Evolutionary conservation across 1,140 invertebrate genomes (phyloP), one percentile per base, ranked within the genome.

Genomic region (Sycobia sp.): DNA sequence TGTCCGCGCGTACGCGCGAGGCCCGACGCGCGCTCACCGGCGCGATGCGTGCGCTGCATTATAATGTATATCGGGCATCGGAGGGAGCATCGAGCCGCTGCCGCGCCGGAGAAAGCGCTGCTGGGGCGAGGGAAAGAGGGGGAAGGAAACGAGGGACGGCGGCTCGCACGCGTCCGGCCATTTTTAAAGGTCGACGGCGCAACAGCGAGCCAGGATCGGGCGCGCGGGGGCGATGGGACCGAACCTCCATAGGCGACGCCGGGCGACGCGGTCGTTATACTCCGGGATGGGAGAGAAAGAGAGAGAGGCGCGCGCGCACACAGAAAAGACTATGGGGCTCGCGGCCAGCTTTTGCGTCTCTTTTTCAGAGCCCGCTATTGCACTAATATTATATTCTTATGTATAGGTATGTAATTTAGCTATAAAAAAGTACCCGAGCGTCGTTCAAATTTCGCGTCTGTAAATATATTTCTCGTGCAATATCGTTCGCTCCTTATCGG

Each of bases 161-260:
- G 22, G 44, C 8, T 14, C 23, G 16, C 25, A 9, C 10, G 20
- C 3, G 9, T 11, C n/a, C 41, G 69, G 69, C 69, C 67, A 71
- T 71, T 71, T 74, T 73, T 72, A 72, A 71, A 74, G 71, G 68
- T 71, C 68, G 25, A 11, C 13, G 22, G 4, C 20, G 0, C 11
- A 23, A 22, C 2, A 5, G 18, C 16, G n/a, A 14, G 18, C 49
- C 20, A 32, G 29, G 5, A 4, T 32, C 14, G 4, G 7, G 38
- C 9, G 7, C 14, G 4, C 38, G 38, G 4, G 7, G n/a, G 38
- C 38, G 3, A n/a, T n/a, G n/a, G n/a, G n/a, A 32, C 29, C 29
- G 29, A 32, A 4, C 3, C 10, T 39, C 9, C 38, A 14, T 32
- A 32, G 4, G 29, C 11, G 29, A 4, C 4, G 29, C 29, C 29